Evolutionary conservation across 1,140 invertebrate species (phyloP), one percentile per base, ranked within the genome.

Genomic region (Globodera rostochiensis): DNA sequence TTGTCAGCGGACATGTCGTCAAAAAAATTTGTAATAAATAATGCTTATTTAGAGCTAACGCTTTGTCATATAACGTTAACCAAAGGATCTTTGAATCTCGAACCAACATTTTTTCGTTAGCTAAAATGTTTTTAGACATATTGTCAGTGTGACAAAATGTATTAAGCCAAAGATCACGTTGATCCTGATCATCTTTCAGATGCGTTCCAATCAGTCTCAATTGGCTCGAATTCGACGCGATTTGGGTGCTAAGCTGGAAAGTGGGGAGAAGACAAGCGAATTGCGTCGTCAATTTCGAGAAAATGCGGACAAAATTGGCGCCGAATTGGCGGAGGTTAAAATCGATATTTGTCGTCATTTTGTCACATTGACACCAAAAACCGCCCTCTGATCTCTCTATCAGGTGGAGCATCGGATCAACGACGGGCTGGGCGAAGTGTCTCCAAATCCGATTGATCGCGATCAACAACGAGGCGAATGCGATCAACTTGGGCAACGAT

Each of bases 281-380:
- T 11, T 9, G 21, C 25, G 21, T 11, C 69, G 69, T 4, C n/a
- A 71, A 47, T 80, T 80, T 50, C 53, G 66, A 15, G 47, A 80
- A 49, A 80, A 80, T 36, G 71, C 71, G 36, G 53, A 70, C 15
- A 53, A 80, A 73, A 73, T 80, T 25, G 78, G 77, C n/a, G 57
- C 45, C 0, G 71, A 80, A 57, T n/a, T 80, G 36, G 46, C 78
- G 0, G 78, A 46, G 47, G 73, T 73, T 36, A 2, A 46, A 60
- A 50, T 60, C 5, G 11, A 60, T 19, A 15, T 60, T 60, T 60
- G 57, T 8, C 5, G 57, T 8, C 5, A 19, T 15, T 60, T 60
- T 60, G 5, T 60, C 5, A 15, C 57, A 60, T 5, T 60, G 15
- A 13, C 15, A 6, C 9, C 13, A 60, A 19, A 6, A 60, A 2